phyloP scores from a whole-genome alignment of 2,888 invertebrate genomes.

The Drosophila trichaetosa region DNA sequence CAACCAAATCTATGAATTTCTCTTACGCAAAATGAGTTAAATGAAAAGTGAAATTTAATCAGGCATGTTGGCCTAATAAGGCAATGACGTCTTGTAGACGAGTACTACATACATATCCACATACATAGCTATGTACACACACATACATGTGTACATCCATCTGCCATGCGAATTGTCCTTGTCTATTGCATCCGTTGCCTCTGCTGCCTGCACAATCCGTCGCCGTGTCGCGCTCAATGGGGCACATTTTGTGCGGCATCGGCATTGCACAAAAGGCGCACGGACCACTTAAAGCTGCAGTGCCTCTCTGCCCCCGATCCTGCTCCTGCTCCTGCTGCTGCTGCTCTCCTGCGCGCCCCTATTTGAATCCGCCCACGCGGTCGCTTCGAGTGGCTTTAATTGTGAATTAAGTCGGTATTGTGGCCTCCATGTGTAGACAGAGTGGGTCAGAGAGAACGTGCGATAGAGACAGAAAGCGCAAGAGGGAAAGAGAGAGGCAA shows the following conservation, averaged over 20 bases:
- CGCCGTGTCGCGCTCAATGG: constrained; percentile 53
- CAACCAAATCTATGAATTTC: background rate
- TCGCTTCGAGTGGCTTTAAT: constrained; percentile 82
- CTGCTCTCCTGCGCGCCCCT: background rate
- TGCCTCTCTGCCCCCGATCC: constrained; percentile 1
- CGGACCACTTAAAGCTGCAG: constrained; percentile 68
- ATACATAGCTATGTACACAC: background rate
- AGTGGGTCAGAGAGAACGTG: constrained; percentile 8
- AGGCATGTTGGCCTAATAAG: constrained; percentile 43
- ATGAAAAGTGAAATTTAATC: constrained; percentile 19
- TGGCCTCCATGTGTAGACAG: constrained; percentile 65
- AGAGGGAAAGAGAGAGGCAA: constrained; percentile 1
- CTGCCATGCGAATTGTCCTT: constrained; percentile 50
- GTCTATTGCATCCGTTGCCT: constrained; percentile 38
- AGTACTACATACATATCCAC: constrained; percentile 2
- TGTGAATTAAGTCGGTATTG: constrained; percentile 84
- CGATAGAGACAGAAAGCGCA: background rate
- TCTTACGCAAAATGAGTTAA: background rate
- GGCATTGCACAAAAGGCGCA: constrained; percentile 64
- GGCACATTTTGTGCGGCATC: constrained; percentile 54
- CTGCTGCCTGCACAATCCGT: constrained; percentile 32
- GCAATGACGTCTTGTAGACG: constrained; percentile 44
- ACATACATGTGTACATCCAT: background rate
- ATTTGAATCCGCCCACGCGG: constrained; percentile 36
- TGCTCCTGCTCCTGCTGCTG: background rate